phyloP scores from a whole-genome alignment of 2,113 vertebrate species.

The Motacilla alba region DNA sequence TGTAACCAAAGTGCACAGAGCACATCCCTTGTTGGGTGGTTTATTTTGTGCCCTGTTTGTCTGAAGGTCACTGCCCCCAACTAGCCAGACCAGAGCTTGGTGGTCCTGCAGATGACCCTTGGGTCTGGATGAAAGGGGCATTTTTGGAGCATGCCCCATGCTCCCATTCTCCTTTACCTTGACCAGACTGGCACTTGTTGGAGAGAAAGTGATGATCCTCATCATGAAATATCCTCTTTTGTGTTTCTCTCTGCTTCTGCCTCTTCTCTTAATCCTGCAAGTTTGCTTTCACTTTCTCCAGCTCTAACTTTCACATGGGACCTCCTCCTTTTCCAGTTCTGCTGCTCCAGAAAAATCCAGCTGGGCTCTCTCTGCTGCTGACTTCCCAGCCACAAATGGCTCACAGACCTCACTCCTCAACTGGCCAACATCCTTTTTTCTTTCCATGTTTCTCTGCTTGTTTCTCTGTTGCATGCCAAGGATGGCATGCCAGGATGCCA shows the following conservation, averaged over 20 bases:
- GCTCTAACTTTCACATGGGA: neutral
- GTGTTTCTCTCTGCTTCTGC: neutral
- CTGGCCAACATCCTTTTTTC: neutral
- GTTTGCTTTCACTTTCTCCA: neutral
- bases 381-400: neutral
- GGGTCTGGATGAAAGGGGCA: accelerated
- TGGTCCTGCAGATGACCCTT: neutral
- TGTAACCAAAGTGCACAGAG: neutral
- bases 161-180: neutral
- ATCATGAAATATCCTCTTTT: neutral
- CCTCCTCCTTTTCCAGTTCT: neutral
- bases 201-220: neutral
- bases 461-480: neutral
- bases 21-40: neutral
- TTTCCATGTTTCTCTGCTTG: neutral
- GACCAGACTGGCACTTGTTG: neutral
- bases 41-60: neutral
- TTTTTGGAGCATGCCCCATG: neutral
- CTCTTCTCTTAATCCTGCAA: neutral
- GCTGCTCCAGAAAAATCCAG: neutral
- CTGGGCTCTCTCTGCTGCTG: neutral
- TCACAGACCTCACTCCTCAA: neutral
- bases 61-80: neutral
- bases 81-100: no score
- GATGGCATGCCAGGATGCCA: neutral